These are phyloP conservation scores for Oegoconia quadripuncta DNA, from an alignment of 2,888 invertebrate species.

Conservation along the genomic window DNA sequence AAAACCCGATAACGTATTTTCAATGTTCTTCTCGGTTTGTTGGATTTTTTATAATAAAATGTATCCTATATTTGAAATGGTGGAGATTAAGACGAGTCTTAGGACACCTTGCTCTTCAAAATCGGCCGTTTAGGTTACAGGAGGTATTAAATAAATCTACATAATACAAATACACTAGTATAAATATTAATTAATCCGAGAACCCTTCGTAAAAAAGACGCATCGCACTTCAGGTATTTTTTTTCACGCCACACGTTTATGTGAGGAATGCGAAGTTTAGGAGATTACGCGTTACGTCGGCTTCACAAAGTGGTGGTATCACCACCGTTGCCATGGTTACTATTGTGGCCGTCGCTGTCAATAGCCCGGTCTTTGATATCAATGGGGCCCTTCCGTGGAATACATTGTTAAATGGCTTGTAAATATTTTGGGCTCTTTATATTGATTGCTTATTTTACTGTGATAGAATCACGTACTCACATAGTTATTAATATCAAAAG, in stretches of 20 bases:
- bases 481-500: too few relatives aligned
- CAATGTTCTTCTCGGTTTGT: too few relatives aligned
- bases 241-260: constrained; percentile 49
- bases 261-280: constrained; percentile 68
- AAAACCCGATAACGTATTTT: too few relatives aligned
- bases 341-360: constrained; percentile 22
- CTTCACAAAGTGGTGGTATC: constrained; percentile 22
- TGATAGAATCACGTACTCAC: background rate
- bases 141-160: too few relatives aligned
- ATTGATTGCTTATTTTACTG: constrained; percentile 1
- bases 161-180: too few relatives aligned
- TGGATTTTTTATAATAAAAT: too few relatives aligned
- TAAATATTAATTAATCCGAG: too few relatives aligned
- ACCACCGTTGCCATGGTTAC: constrained; percentile 21
- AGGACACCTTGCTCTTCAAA: too few relatives aligned
- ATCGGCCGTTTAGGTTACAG: too few relatives aligned
- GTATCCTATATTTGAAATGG: too few relatives aligned
- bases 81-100: too few relatives aligned
- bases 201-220: constrained; percentile 23
- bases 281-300: constrained; percentile 51
- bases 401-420: constrained; percentile 9
- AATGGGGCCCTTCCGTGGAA: constrained; percentile 7
- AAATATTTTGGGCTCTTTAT: constrained; percentile 19
- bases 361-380: constrained; percentile 13
- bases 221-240: constrained; percentile 31